These are phyloP conservation scores for Symphodus melops DNA, from an alignment of 2,113 vertebrate genomes.

Conservation along the genomic window DNA sequence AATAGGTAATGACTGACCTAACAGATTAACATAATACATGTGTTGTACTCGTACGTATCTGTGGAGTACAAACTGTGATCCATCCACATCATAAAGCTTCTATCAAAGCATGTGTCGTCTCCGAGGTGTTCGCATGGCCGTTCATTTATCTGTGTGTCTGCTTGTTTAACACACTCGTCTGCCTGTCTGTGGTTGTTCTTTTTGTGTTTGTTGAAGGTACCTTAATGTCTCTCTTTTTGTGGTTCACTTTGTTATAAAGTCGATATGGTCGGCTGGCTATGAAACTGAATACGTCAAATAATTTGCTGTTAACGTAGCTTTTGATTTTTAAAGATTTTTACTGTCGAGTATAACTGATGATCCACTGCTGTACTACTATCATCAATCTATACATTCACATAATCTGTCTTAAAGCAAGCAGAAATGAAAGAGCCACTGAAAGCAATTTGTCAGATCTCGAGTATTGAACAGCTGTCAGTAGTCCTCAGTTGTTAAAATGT, in stretches of 20 bases:
- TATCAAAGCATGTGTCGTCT: slow-evolving; percentile 51
- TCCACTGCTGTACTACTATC: background rate
- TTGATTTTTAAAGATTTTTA: background rate
- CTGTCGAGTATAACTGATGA: background rate
- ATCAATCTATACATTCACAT: slow-evolving; percentile 5
- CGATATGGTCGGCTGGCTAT: background rate
- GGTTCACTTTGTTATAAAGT: background rate
- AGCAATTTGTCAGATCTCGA: slow-evolving; percentile 15
- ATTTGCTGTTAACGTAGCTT: background rate
- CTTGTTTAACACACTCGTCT: slow-evolving; percentile 41
- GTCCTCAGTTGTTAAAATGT: slow-evolving; percentile 32
- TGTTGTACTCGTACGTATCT: slow-evolving; percentile 34
- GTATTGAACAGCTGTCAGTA: slow-evolving; percentile 17
- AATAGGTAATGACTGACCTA: slow-evolving; percentile 30
- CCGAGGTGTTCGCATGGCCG: slow-evolving; percentile 47
- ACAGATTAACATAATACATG: slow-evolving; percentile 29
- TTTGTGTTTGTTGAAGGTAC: slow-evolving; percentile 2
- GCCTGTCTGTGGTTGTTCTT: slow-evolving; percentile 21
- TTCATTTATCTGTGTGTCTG: slow-evolving; percentile 29
- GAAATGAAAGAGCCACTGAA: background rate
- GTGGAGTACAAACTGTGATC: slow-evolving; percentile 25
- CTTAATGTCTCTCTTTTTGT: background rate
- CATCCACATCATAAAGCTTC: slow-evolving; percentile 50
- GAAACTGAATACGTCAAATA: background rate
- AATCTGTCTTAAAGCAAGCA: slow-evolving; percentile 13